A percentile compares a stretch with the other conserved stretches of the same genome.
Evolutionary conservation across 2,113 vertebrate species (phyloP).

Genomic region (Acinonyx jubatus): DNA sequence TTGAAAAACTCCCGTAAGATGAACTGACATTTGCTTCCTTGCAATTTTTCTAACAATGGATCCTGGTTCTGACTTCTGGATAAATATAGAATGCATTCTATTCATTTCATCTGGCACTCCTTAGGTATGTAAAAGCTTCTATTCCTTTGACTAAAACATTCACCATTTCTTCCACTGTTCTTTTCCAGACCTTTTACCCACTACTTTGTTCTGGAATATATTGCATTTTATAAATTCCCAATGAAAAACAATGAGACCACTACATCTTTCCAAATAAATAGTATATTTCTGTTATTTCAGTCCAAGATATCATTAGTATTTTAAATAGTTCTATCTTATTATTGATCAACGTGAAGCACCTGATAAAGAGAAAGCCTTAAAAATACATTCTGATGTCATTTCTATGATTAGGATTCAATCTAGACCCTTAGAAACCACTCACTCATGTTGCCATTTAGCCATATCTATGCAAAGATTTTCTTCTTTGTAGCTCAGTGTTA

Average conservation of each 20-base stretch:
- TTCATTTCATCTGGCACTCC: neutral
- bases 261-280: constrained; percentile 12
- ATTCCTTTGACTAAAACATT: neutral
- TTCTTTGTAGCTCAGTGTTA: neutral
- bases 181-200: neutral
- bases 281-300: neutral
- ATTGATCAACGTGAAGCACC: neutral
- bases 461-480: neutral
- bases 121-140: neutral
- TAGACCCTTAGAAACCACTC: neutral
- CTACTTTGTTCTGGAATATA: neutral
- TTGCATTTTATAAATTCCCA: neutral
- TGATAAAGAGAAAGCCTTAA: neutral
- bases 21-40: neutral
- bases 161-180: neutral
- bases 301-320: neutral
- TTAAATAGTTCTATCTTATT: neutral
- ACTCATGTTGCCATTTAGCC: neutral
- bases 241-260: neutral
- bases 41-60: neutral
- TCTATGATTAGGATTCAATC: neutral
- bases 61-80: neutral
- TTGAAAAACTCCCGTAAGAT: neutral
- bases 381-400: neutral
- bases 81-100: neutral